These are phyloP conservation scores for Acanthurus leucopareius DNA, from an alignment of 2,797 vertebrate species.

Conservation along the genomic window DNA sequence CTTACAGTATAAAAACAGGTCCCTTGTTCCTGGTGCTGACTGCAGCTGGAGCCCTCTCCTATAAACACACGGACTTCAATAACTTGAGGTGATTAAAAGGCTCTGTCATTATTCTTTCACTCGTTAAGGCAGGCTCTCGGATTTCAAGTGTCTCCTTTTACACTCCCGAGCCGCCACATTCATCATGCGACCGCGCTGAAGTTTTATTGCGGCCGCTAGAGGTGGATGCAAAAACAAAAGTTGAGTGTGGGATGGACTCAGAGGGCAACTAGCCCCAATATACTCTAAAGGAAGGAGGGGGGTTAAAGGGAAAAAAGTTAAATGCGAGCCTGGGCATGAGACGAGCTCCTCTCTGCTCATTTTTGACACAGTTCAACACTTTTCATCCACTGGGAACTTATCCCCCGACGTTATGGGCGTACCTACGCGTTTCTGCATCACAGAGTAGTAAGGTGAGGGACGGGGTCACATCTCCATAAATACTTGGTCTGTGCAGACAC, in stretches of 20 bases:
- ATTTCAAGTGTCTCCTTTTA: slow-evolving; percentile 99
- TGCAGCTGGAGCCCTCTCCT: slow-evolving; percentile 52
- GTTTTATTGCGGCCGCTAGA: slow-evolving; percentile 93
- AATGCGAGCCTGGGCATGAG: slow-evolving; percentile 60
- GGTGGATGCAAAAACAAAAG: slow-evolving; percentile 92
- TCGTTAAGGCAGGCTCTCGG: slow-evolving; percentile 89
- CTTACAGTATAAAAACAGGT: slow-evolving; percentile 17
- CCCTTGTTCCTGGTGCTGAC: slow-evolving; percentile 35
- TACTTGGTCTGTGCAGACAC: slow-evolving; percentile 64
- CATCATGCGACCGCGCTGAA: slow-evolving; percentile 92
- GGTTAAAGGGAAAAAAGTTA: slow-evolving; percentile 17
- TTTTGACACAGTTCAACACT: slow-evolving; percentile 62
- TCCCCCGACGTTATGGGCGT: slow-evolving; percentile 77
- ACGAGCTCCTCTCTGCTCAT: slow-evolving; percentile 37
- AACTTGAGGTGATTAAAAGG: slow-evolving; percentile 84
- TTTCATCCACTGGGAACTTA: slow-evolving; percentile 69
- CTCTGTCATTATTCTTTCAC: slow-evolving; percentile 84
- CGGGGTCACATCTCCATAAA: slow-evolving; percentile 77
- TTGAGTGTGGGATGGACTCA: slow-evolving; percentile 90
- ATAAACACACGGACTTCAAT: slow-evolving; percentile 71
- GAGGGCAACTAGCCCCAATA: slow-evolving; percentile 77
- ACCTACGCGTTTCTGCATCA: slow-evolving; percentile 70
- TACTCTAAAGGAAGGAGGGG: slow-evolving; percentile 34
- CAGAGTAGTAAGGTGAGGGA: slow-evolving; percentile 80
- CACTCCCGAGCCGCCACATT: slow-evolving; percentile 94